phyloP scores from a whole-genome alignment of 2,797 vertebrate species.

The Malurus splendens region DNA sequence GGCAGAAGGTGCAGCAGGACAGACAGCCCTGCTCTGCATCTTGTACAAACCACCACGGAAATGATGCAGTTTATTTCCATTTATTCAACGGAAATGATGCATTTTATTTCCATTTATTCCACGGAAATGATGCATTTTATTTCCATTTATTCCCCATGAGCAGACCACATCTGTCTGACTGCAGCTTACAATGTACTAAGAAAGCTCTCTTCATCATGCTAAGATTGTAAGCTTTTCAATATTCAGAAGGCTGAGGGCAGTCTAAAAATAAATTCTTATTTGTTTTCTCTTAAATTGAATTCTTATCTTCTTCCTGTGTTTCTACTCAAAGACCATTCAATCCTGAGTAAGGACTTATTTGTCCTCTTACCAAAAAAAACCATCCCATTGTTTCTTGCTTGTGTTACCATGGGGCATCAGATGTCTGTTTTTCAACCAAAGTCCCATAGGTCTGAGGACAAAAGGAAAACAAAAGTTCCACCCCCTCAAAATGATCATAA shows the following conservation, averaged over 20 bases:
- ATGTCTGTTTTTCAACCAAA: background rate
- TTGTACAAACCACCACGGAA: background rate
- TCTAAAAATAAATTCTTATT: background rate
- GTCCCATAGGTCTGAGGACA: background rate
- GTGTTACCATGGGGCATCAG: background rate
- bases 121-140: background rate
- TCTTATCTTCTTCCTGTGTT: background rate
- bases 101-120: too few species aligned
- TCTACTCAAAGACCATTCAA: background rate
- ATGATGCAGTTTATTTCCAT: background rate
- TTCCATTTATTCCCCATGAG: background rate
- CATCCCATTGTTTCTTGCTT: background rate
- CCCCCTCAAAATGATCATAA: background rate
- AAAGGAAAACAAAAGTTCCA: background rate
- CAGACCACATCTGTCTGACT: background rate
- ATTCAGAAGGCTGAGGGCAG: background rate
- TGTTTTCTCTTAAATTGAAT: background rate
- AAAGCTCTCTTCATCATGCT: background rate
- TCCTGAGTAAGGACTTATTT: background rate
- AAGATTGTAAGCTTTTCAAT: background rate
- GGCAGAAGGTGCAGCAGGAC: background rate
- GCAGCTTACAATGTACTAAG: background rate
- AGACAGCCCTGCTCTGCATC: background rate
- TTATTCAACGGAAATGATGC: background rate
- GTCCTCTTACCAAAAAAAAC: background rate